These are phyloP conservation scores for Gopherus flavomarginatus DNA, from an alignment of 2,113 vertebrate species.

Conservation along the genomic window DNA sequence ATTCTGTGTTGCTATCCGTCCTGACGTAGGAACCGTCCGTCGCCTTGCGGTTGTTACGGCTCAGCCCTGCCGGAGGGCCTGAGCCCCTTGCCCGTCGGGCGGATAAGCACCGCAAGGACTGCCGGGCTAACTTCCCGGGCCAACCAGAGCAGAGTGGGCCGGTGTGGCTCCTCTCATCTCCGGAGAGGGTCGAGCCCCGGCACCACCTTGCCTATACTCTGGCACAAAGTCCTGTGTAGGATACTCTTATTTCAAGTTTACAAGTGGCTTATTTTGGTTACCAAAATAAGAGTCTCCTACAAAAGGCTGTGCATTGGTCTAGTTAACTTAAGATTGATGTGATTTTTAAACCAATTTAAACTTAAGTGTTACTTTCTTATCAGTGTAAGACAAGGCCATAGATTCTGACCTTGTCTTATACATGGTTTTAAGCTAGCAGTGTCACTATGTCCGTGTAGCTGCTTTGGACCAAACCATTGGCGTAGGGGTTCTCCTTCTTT, in stretches of 20 bases:
- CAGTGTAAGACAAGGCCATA: background rate
- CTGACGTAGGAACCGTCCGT: too few relatives aligned
- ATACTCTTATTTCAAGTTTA: background rate
- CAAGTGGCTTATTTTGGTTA: background rate
- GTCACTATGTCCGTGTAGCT: background rate
- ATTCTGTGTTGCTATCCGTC: too few relatives aligned
- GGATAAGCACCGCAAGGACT: too few relatives aligned
- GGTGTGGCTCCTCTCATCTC: too few relatives aligned
- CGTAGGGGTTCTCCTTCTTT: background rate
- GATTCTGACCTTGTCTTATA: background rate
- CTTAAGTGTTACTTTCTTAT: background rate
- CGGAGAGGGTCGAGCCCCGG: too few relatives aligned
- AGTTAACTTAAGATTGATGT: background rate
- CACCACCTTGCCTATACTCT: background rate
- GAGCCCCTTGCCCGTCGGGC: too few relatives aligned
- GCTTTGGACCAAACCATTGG: background rate
- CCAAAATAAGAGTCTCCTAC: background rate
- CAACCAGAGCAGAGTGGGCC: too few relatives aligned
- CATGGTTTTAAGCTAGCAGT: background rate
- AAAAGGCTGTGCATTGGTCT: background rate
- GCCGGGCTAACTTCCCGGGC: too few relatives aligned
- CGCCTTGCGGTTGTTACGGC: too few relatives aligned
- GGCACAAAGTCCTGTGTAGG: constrained; percentile 7
- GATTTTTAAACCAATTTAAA: background rate
- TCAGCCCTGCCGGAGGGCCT: too few relatives aligned